Base-by-base conservation (phyloP, 1,140 invertebrate species). In the Caerostris extrusa region DNA sequence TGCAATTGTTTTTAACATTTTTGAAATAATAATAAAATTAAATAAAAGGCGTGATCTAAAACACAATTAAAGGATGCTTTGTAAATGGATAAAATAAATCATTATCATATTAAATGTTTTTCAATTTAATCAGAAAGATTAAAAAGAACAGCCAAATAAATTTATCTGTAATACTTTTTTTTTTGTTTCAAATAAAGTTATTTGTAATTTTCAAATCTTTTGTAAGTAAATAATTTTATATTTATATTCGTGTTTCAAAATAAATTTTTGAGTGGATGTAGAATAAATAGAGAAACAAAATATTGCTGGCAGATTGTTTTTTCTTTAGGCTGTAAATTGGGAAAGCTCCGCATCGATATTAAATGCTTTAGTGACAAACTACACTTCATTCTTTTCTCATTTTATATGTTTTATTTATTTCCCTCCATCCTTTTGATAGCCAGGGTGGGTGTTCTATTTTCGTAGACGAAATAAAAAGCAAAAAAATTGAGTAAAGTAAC, bases 401-500 rank as follows among this genome's bases (percentile, higher is more conserved):
- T 50, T 77, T 77, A 7, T 50, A 50, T 5, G 7, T 77, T 83
- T 87, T 87, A 53, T 87, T 60, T 64, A 53, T 34, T 69, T 69
- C 17, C 55, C 34, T 10, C 64, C 87, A 10, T 7, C 7, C 53
- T 19, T 34, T 34, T 71, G 61, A 60, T 69, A 10, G 14, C 53
- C 7, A 69, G 34, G 60, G 61, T 55, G 34, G 34, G 61, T 55
- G 50, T 10, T 19, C 64, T 71, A 69, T 89, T 89, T 89, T 89
- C 53, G 6, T 55, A 56, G 8, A 67, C 5, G 14, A 89, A 55
- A 89, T 89, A 89, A 89, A 89, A 87, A 64, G 19, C 7, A 87
- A 34, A 87, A 50, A 89, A 55, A 34, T 87, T 53, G 57, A 87
- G 60, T 55, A 87, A 89, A 89, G 60, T 61, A 91, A 81, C 60